phyloP scores from a whole-genome alignment of 2,113 vertebrate genomes.

The Platysternon megacephalum region DNA sequence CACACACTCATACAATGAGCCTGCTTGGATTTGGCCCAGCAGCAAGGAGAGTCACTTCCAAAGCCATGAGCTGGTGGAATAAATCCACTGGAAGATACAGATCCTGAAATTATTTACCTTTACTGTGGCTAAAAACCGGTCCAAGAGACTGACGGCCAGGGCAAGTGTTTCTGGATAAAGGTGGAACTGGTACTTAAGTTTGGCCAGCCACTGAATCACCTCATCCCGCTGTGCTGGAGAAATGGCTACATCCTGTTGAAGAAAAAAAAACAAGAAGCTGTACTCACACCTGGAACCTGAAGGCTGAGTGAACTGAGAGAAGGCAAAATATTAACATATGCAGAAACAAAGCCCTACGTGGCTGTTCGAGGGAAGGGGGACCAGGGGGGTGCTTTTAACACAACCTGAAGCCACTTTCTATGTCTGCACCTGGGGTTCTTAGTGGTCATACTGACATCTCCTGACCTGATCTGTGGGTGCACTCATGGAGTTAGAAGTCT shows the following conservation, averaged over 20 bases:
- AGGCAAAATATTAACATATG: not conserved
- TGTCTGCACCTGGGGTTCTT: not conserved
- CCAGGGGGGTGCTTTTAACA: not conserved
- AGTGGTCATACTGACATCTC: not conserved
- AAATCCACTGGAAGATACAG: not conserved
- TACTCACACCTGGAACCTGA: not conserved
- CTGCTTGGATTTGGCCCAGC: rapidly evolving
- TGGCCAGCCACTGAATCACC: conserved; percentile 93
- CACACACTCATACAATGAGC: rapidly evolving
- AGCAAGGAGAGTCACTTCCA: not conserved
- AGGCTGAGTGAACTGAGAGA: not conserved
- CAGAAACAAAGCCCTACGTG: not conserved
- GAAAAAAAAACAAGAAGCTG: not conserved
- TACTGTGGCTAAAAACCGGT: conserved; percentile 94
- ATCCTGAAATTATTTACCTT: conserved; percentile 85
- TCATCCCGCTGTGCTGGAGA: conserved; percentile 96
- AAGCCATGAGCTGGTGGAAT: rapidly evolving
- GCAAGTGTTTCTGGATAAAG: conserved; percentile 97
- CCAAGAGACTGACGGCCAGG: conserved; percentile 93
- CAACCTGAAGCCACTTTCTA: rapidly evolving
- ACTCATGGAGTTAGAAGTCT: not conserved
- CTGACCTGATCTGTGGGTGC: not conserved
- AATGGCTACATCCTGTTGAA: conserved; percentile 90
- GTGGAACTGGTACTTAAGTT: conserved; percentile 90
- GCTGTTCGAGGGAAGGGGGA: not conserved